phyloP scores from a whole-genome alignment of 1,140 invertebrate species.

The Musca vetustissima region DNA sequence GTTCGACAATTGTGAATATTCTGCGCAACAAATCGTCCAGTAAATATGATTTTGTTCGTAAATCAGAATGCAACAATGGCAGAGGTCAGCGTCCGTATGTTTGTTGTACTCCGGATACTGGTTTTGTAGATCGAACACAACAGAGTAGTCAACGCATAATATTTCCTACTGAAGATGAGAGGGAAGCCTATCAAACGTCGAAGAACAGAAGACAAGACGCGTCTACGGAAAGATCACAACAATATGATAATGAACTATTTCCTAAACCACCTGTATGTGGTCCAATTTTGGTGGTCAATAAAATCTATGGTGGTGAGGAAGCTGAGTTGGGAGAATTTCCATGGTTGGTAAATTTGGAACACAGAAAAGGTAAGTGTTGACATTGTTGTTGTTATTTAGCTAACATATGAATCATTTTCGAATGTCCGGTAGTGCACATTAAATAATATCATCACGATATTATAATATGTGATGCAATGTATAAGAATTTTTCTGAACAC shows the following conservation, averaged over 20 bases:
- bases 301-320: constrained; percentile 35
- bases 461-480: too few relatives aligned
- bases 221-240: not conserved
- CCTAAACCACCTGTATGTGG: constrained; percentile 28
- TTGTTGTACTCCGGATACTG: constrained; percentile 23
- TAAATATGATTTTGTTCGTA: constrained; percentile 21
- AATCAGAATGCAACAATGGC: constrained; percentile 17
- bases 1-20: constrained; percentile 11
- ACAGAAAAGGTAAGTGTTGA: constrained; percentile 42
- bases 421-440: too few relatives aligned
- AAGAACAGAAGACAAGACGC: not conserved
- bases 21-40: not conserved
- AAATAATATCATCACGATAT: too few relatives aligned
- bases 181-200: not conserved
- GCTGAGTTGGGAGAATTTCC: constrained; percentile 58
- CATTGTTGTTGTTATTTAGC: too few relatives aligned
- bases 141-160: not conserved
- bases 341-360: constrained; percentile 64
- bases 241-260: not conserved
- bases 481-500: too few relatives aligned
- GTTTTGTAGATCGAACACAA: not conserved
- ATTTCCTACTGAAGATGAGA: not conserved
- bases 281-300: constrained; percentile 18
- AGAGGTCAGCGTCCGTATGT: constrained; percentile 13
- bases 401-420: too few relatives aligned